Evolutionary conservation across 2,113 vertebrate species (phyloP), one percentile per base, ranked within the genome.

Genomic region (Ptychochromis oligacanthus): DNA sequence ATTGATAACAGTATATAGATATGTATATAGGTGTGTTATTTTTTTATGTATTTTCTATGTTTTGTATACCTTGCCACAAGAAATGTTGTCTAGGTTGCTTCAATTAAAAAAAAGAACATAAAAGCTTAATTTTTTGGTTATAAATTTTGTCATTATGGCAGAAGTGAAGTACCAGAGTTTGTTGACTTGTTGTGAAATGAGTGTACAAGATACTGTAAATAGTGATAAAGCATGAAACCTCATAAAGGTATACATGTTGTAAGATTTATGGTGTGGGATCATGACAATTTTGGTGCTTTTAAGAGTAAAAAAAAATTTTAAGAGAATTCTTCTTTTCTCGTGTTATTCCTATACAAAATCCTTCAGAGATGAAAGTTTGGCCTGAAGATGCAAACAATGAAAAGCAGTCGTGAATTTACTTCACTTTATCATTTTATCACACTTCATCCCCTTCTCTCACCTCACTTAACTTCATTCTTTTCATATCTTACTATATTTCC

Each of bases 11-110:
- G 86, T 91, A 89, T 93, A 92, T 92, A 91, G 88, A 90, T 90
- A 82, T 92, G 82, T 90, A 72, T 72, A 54, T 87, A 89, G 90
- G 85, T 94, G 88, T 94, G 90, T 85, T 95, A 94, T 93, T 94
- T 95, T 93, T 87, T 79, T 49, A 74, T 81, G 75, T 79, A 57
- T 90, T 88, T 90, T 86, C 85, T 88, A 76, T 88, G 78, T 91
- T 85, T 93, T 86, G 70, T 91, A 40, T 90, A 86, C 88, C 85
- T 87, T 92, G 85, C 59, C 74, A 78, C 17, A 82, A 75, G 72
- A 88, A 78, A 88, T 79, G n/a, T 80, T 81, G 81, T 84, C 58
- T 85, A 84, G 80, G 77, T 84, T 62, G 60, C 86, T 89, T 86
- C 28, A 72, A 14, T 86, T 54, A 65, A 67, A 87, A 14, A 83